These are phyloP conservation scores for Trachythela sp. DNA, from an alignment of 64 coral and sea anemone species.

Conservation along the genomic window DNA sequence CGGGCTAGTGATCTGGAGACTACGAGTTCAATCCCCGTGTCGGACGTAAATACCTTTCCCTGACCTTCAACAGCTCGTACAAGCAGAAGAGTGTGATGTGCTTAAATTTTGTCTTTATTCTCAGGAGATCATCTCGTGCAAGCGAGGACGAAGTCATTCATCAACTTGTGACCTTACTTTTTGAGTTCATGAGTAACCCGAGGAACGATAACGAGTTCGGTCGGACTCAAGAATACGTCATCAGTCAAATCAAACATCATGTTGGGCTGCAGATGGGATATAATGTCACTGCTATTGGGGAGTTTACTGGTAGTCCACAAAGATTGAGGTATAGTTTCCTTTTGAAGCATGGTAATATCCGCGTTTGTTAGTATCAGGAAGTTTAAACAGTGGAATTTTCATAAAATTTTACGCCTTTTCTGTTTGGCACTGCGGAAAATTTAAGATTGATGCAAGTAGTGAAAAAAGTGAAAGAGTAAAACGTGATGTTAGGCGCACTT, in stretches of 20 bases:
- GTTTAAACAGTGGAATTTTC: too few species aligned
- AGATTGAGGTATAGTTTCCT: conserved; percentile 65
- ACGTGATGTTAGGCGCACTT: too few species aligned
- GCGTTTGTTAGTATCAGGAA: too few species aligned
- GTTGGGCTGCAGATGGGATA: conserved; percentile 92
- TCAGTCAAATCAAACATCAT: conserved; percentile 87
- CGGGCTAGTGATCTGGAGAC: too few species aligned
- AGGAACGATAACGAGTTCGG: conserved; percentile 79
- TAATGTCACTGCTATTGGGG: conserved; percentile 76
- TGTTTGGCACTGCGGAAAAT: too few species aligned
- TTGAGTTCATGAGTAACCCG: conserved; percentile 88
- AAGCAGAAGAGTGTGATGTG: neutral
- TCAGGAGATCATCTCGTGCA: neutral
- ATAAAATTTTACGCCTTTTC: too few species aligned
- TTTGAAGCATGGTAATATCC: neutral
- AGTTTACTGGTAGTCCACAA: conserved; percentile 90
- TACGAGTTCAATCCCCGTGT: too few species aligned
- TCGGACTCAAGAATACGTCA: conserved; percentile 77
- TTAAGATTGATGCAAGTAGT: too few species aligned
- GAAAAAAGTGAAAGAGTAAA: too few species aligned
- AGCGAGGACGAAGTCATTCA: conserved; percentile 83
- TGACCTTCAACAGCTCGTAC: too few species aligned
- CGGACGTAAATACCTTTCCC: neutral
- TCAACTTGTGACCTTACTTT: conserved; percentile 86
- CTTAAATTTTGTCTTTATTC: neutral